These are phyloP conservation scores for Epinotia demarniana DNA, from an alignment of 2,888 invertebrate species.

Conservation along the genomic window DNA sequence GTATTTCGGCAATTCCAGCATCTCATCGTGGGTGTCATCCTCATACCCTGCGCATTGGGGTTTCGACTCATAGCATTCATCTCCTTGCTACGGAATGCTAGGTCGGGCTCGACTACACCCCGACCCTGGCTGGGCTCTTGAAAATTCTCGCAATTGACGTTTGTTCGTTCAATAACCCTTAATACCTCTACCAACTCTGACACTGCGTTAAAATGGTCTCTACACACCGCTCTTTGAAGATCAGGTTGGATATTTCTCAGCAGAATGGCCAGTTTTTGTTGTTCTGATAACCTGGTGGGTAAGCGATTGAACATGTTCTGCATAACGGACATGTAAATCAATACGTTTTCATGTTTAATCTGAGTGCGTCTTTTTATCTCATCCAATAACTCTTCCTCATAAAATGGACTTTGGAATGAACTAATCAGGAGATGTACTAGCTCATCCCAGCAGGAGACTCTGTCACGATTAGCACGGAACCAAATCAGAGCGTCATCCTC, in stretches of 20 bases:
- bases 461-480: background rate
- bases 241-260: constrained; percentile 1
- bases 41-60: too few relatives aligned
- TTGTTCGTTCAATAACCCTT: too few relatives aligned
- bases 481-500: background rate
- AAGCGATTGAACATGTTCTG: background rate
- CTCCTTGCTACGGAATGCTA: too few relatives aligned
- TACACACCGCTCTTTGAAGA: background rate
- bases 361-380: background rate
- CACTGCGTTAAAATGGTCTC: background rate
- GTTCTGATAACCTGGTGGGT: too few relatives aligned
- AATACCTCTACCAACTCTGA: too few relatives aligned
- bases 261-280: background rate
- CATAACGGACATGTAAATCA: background rate
- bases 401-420: background rate
- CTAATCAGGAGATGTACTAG: background rate
- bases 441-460: background rate
- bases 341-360: background rate
- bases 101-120: too few relatives aligned
- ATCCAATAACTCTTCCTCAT: background rate
- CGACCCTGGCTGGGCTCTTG: too few relatives aligned
- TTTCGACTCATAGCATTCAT: too few relatives aligned
- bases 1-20: constrained; percentile 7
- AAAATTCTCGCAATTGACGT: too few relatives aligned
- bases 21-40: too few relatives aligned